Evolutionary conservation across 2,113 vertebrate species (phyloP), one percentile per base, ranked within the genome.

Genomic region (Oncorhynchus tshawytscha): DNA sequence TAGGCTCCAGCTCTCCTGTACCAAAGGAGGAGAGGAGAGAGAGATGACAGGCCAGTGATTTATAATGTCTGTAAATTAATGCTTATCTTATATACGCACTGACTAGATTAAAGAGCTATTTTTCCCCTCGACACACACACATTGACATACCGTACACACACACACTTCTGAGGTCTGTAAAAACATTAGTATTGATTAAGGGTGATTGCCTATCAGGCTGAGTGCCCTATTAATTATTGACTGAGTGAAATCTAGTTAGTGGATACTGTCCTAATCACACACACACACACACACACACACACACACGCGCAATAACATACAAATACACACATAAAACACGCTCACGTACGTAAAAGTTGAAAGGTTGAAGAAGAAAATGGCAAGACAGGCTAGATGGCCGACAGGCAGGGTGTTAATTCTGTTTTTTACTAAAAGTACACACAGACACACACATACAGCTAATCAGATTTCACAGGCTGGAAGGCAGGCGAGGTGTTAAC

Each of bases 211-310:
- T 92, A 92, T 92, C 90, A 92, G 81, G 81, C 86, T 91, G 91
- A 93, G 92, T 93, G 92, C 91, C 89, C 90, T 91, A 91, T 92
- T 92, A 89, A 87, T 82, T 88, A 94, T 92, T 91, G 93, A 92
- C 88, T 78, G 68, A 76, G 73, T 77, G 82, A 73, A 80, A 85
- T 87, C 89, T 92, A 92, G 91, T 92, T 87, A 92, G 88, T 67
- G 65, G 73, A 88, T 79, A 78, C 57, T 76, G 24, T 73, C 59
- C n/a, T 39, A 6, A 59, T 22, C 34, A 65, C 71, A 69, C 67
- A 78, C 54, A 78, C 60, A 73, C 67, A 78, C 18, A 48, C 24
- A 76, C 34, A 8, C 6, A 39, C 34, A 39, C 7, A 39, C n/a
- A n/a, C n/a, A n/a, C n/a, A n/a, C n/a, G n/a, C 34, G 2, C 7